These are phyloP conservation scores for Chionoecetes opilio DNA, from an alignment of 1,140 invertebrate genomes.

Conservation along the genomic window DNA sequence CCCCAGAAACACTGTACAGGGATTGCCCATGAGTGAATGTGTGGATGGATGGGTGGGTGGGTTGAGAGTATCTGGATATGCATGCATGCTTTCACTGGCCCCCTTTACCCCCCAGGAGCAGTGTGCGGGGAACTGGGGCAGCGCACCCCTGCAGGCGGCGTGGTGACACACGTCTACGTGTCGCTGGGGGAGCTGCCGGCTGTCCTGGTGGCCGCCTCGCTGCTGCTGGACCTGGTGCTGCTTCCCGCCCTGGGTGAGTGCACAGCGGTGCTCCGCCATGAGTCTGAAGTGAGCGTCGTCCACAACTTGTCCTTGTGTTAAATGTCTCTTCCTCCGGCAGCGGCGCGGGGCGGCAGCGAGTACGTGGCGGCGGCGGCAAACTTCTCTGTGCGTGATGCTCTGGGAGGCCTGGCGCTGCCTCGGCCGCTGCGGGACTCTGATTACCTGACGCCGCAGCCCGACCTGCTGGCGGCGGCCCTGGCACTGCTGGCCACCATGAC, in stretches of 20 bases:
- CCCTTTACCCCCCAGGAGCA: slow-evolving; percentile 36
- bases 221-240: slow-evolving; percentile 69
- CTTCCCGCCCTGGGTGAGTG: slow-evolving; percentile 72
- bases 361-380: slow-evolving; percentile 53
- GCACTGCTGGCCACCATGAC: slow-evolving; percentile 42
- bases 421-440: slow-evolving; percentile 58
- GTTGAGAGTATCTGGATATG: not conserved
- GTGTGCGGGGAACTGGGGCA: slow-evolving; percentile 71
- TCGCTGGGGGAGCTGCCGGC: slow-evolving; percentile 76
- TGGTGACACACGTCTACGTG: slow-evolving; percentile 71
- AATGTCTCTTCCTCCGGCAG: slow-evolving; percentile 8
- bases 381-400: not conserved
- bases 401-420: not conserved
- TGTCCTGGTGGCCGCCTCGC: slow-evolving; percentile 61
- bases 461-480: slow-evolving; percentile 61
- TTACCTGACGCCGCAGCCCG: slow-evolving; percentile 66
- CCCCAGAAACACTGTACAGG: not conserved
- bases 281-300: too few relatives aligned
- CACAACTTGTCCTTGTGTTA: not conserved
- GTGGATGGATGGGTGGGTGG: not conserved
- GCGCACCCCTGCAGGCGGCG: slow-evolving; percentile 56
- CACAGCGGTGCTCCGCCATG: not conserved
- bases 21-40: not conserved
- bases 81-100: not conserved
- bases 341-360: slow-evolving; percentile 65